Evolutionary conservation across 2,113 vertebrate genomes (phyloP).

Genomic region (Eulemur macaco): DNA sequence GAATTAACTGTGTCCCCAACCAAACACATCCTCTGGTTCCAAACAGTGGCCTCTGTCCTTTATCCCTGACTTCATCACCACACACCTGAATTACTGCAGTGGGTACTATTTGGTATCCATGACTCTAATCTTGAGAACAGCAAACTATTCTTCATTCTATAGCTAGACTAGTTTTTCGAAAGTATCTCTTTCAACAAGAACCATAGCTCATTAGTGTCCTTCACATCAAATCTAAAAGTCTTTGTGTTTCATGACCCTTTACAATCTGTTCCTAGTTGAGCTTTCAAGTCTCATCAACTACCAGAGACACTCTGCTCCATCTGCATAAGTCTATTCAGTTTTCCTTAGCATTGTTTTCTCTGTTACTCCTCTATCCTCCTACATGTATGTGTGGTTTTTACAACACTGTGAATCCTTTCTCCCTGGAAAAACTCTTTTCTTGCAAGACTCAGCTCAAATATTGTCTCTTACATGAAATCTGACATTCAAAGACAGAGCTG

Average conservation of each 20-base stretch:
- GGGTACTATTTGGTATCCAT: background rate
- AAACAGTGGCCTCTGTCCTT: background rate
- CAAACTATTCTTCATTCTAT: background rate
- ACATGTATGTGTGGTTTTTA: background rate
- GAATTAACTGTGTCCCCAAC: background rate
- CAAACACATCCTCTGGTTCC: background rate
- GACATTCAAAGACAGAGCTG: background rate
- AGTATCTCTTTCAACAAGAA: background rate
- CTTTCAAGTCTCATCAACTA: background rate
- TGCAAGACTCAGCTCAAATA: background rate
- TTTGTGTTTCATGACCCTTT: background rate
- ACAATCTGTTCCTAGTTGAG: background rate
- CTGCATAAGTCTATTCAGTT: background rate
- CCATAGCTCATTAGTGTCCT: background rate
- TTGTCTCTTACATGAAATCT: background rate
- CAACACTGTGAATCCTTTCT: background rate
- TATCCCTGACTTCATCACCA: background rate
- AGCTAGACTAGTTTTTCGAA: background rate
- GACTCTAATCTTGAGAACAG: background rate
- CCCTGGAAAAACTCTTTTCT: background rate
- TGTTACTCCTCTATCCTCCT: background rate
- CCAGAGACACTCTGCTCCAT: background rate
- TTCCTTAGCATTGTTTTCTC: background rate
- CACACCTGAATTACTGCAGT: background rate
- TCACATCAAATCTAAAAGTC: background rate